These are phyloP conservation scores for Cebidichthys violaceus DNA, from an alignment of 2,113 vertebrate species.

Conservation along the genomic window DNA sequence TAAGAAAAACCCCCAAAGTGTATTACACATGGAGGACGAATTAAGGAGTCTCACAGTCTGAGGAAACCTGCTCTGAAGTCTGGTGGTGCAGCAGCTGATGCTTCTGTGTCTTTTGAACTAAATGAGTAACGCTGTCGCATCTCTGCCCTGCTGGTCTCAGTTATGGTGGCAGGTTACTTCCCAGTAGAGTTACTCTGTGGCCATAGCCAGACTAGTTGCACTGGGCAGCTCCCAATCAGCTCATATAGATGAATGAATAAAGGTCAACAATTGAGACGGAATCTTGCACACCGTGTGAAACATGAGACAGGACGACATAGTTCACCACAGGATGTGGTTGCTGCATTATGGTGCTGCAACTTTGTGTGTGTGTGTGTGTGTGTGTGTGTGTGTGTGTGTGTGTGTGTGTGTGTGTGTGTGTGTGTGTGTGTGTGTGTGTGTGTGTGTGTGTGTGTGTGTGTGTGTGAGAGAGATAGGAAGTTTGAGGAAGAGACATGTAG, in stretches of 20 bases:
- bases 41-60: too few species aligned
- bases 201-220: neutral
- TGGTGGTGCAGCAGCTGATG: too few species aligned
- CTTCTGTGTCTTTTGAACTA: neutral
- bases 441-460: neutral
- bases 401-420: neutral
- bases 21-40: too few species aligned
- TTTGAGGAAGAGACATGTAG: neutral
- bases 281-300: conserved; percentile 24
- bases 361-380: neutral
- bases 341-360: conserved; percentile 56
- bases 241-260: neutral
- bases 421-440: neutral
- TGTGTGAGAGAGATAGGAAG: neutral
- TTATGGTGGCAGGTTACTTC: conserved; percentile 3
- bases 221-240: neutral
- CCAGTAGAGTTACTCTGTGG: neutral
- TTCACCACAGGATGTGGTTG: conserved; percentile 53
- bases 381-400: too few species aligned
- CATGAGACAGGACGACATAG: conserved; percentile 37
- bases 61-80: too few species aligned
- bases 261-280: neutral
- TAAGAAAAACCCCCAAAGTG: too few species aligned
- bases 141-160: neutral
- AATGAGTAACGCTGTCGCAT: neutral